These are phyloP conservation scores for Hydrozoanthus tunicans DNA, from an alignment of 64 coral and sea anemone species.

Conservation along the genomic window DNA sequence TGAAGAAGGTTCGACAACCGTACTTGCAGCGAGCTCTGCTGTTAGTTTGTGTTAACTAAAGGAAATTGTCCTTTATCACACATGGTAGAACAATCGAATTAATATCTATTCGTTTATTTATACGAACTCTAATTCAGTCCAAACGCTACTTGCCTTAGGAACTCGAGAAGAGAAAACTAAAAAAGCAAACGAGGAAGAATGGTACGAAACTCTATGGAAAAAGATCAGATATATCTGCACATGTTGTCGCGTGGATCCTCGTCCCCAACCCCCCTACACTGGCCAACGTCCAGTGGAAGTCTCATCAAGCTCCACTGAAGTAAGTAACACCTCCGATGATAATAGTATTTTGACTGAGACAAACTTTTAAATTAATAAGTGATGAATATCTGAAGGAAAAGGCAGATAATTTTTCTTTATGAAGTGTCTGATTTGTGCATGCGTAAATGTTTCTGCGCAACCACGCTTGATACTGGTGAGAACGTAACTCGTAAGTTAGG, in stretches of 20 bases:
- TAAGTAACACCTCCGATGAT: background rate
- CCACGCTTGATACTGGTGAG: no score
- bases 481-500: no score
- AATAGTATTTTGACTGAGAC: background rate
- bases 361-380: background rate
- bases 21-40: no score
- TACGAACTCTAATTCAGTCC: background rate
- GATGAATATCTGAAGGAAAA: background rate
- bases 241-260: constrained; percentile 28
- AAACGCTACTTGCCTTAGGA: background rate
- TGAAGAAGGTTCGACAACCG: no score
- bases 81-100: no score
- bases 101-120: background rate
- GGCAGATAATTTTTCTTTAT: no score
- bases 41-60: no score
- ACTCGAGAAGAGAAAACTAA: constrained; percentile 49
- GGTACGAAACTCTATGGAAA: constrained; percentile 44
- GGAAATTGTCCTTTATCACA: background rate
- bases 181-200: constrained; percentile 29
- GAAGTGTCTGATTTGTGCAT: no score
- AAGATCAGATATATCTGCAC: constrained; percentile 24
- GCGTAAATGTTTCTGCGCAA: no score
- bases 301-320: background rate
- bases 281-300: background rate
- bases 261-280: no score